Evolutionary conservation across 1,140 invertebrate species (phyloP).

Genomic region (Chlorops oryzae): DNA sequence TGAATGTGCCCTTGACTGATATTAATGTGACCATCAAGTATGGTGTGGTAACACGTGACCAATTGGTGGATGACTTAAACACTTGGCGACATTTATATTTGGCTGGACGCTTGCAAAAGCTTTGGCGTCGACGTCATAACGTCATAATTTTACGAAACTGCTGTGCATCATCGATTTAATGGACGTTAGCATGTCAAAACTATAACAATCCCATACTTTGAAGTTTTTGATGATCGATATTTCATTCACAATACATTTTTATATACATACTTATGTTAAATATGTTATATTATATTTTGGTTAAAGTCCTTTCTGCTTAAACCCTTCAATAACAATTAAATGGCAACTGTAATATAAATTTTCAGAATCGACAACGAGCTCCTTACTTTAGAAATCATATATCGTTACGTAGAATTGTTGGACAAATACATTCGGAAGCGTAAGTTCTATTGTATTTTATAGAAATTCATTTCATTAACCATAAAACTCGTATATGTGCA

Average conservation of each 20-base stretch:
- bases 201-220: no score
- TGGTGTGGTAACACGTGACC: conserved; percentile 79
- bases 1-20: conserved; percentile 69
- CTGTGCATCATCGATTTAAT: no score
- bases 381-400: conserved; percentile 93
- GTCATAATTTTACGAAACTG: no score
- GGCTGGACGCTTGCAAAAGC: conserved; percentile 93
- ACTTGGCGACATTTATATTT: conserved; percentile 93
- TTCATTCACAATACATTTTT: no score
- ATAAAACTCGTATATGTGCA: conserved; percentile 45
- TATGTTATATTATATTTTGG: no score
- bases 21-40: conserved; percentile 84
- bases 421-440: conserved; percentile 99
- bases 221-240: no score
- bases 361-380: conserved; percentile 98
- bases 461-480: background rate
- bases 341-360: no score
- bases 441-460: conserved; percentile 57
- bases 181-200: no score
- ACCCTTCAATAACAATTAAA: no score
- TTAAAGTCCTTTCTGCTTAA: no score
- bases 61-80: conserved; percentile 80
- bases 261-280: no score
- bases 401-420: conserved; percentile 95
- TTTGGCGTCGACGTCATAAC: no score